phyloP scores from a whole-genome alignment of 2,888 invertebrate species.

The Drosophila antonietae region DNA sequence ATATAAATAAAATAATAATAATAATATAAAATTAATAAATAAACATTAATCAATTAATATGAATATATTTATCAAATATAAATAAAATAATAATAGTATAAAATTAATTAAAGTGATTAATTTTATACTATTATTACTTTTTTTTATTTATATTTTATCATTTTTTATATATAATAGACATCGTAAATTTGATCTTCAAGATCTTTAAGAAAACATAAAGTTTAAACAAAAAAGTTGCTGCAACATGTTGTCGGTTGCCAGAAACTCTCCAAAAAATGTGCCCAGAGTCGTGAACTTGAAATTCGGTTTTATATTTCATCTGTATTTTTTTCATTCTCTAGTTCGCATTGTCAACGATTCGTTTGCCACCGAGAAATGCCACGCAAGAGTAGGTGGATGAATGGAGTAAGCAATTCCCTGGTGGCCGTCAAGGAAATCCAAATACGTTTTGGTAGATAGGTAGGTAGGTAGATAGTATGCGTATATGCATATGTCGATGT shows the following conservation, averaged over 20 bases:
- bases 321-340: slow-evolving; percentile 6
- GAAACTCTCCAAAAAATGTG: slow-evolving; percentile 22
- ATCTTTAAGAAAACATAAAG: neutral
- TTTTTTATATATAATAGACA: no score
- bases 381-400: slow-evolving; percentile 40
- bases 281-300: slow-evolving; percentile 33
- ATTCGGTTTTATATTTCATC: slow-evolving; percentile 29
- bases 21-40: no score
- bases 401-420: slow-evolving; percentile 42
- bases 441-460: slow-evolving; percentile 11
- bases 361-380: slow-evolving; percentile 4
- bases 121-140: no score
- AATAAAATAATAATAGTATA: no score
- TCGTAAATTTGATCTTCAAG: neutral
- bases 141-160: no score
- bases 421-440: slow-evolving; percentile 53
- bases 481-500: slow-evolving; percentile 42
- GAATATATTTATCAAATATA: no score
- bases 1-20: no score
- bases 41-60: neutral
- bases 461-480: slow-evolving; percentile 23
- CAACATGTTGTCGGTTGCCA: slow-evolving; percentile 23
- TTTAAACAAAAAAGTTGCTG: neutral
- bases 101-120: no score
- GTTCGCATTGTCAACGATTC: slow-evolving; percentile 37